Base-by-base conservation (phyloP, 1,140 invertebrate genomes). In the Zophobas morio region DNA sequence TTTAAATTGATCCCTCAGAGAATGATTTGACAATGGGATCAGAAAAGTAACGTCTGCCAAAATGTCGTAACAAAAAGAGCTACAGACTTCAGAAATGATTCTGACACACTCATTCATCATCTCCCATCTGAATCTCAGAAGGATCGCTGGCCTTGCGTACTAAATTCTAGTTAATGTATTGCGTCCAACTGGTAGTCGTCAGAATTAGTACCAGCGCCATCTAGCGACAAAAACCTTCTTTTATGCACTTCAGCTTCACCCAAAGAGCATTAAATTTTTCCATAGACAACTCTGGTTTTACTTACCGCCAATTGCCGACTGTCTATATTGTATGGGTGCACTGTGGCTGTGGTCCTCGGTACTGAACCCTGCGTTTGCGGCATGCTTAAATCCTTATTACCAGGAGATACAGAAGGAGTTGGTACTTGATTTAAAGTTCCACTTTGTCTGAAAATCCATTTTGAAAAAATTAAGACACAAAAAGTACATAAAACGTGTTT, bases 241-340 rank as follows among this genome's bases (percentile, higher is more conserved):
- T 60, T 32, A 60, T 49, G 46, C 46, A 6, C 46, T 49, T 6
- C 6, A 49, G 46, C n/a, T 6, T 49, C 46, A 49, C 6, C 46
- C 6, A 49, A n/a, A 49, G 0, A 49, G 46, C n/a, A 6, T 49
- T 6, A 6, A 49, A 49, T 49, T 49, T 49, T 49, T 6, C 46
- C 6, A 49, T 20, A 20, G 33, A 71, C 6, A 49, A 20, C n/a
- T 51, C 3, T 51, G 6, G 2, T 20, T 51, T 51, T 51, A 70
- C 77, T 76, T 60, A 77, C 79, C 4, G 80, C 49, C 42, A 84
- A 80, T 75, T 80, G 76, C 5, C 85, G 80, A 35, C 76, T 79
- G 77, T 86, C 84, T 3, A 85, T 81, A 70, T 80, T 83, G 75
- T 81, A 86, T 8, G 85, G 83, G 78, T 85, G 84, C 5, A 85